Percentiles rank a stretch among this genome's conserved stretches.
Evolutionary conservation across 2,797 vertebrate genomes (phyloP).

Genomic region (Phoeniculus purpureus): DNA sequence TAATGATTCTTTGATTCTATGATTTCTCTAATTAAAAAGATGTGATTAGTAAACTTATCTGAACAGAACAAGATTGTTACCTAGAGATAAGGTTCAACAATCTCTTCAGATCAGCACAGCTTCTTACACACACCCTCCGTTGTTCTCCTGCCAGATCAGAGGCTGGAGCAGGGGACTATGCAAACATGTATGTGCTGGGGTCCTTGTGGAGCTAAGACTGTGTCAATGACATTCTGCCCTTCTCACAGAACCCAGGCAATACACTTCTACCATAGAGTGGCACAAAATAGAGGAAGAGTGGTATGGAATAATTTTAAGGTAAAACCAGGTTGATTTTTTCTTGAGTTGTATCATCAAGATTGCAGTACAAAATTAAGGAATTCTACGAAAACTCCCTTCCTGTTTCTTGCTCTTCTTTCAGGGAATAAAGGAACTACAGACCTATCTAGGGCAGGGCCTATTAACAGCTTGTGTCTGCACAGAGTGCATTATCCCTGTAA

Average conservation of each 20-base stretch:
- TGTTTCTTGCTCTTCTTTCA: not conserved
- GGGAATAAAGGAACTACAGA: not conserved
- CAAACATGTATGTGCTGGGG: not conserved
- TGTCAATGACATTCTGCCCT: not conserved
- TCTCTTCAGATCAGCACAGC: not conserved
- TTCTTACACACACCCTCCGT: not conserved
- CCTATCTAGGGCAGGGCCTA: not conserved
- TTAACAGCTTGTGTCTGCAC: not conserved
- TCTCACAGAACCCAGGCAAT: not conserved
- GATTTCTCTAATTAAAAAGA: slow-evolving; percentile 31
- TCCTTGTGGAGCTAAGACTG: not conserved
- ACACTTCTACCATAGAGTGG: not conserved
- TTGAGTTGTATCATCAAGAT: not conserved
- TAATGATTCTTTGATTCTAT: no score
- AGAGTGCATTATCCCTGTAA: not conserved
- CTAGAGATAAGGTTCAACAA: slow-evolving; percentile 14
- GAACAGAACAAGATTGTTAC: slow-evolving; percentile 3
- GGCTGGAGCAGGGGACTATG: not conserved
- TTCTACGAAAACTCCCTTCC: not conserved
- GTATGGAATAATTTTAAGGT: not conserved
- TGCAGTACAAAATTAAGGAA: slow-evolving; percentile 4
- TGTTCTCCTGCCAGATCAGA: not conserved
- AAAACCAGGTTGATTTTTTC: not conserved
- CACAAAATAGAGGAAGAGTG: not conserved
- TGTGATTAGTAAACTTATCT: not conserved